phyloP scores from a whole-genome alignment of 2,113 vertebrate species.

The Leucopternis melanops region DNA sequence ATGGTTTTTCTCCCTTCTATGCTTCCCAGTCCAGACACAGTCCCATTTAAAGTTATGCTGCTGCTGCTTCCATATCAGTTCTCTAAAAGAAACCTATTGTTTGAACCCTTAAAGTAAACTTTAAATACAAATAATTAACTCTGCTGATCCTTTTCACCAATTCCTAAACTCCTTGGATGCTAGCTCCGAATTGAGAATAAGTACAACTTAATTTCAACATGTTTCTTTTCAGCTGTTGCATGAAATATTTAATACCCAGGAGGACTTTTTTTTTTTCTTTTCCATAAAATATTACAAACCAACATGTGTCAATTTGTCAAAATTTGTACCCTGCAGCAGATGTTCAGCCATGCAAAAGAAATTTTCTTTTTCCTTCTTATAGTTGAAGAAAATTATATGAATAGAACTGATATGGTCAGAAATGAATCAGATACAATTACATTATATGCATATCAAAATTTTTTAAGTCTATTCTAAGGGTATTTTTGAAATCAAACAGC shows the following conservation, averaged over 20 bases:
- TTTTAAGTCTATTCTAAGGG: neutral
- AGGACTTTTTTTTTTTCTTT: neutral
- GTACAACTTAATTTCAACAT: neutral
- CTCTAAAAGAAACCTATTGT: neutral
- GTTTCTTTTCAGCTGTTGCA: neutral
- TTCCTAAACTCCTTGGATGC: neutral
- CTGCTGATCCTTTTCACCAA: neutral
- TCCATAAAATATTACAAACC: constrained; percentile 18
- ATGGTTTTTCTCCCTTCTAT: neutral
- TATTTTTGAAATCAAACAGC: neutral
- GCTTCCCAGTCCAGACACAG: neutral
- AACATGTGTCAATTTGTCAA: constrained; percentile 33
- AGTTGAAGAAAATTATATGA: neutral
- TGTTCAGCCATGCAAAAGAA: neutral
- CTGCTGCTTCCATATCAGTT: neutral
- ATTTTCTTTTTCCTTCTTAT: neutral
- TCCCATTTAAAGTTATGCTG: neutral
- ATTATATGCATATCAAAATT: neutral
- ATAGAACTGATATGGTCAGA: neutral
- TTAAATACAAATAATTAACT: constrained; percentile 13
- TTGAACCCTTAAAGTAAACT: neutral
- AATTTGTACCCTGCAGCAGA: constrained; percentile 23
- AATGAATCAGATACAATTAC: neutral
- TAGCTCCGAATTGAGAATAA: constrained; percentile 19
- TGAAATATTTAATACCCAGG: constrained; percentile 54